Conservation (phyloP, 2,797 vertebrate species). For the Smutsia temminckii region DNA sequence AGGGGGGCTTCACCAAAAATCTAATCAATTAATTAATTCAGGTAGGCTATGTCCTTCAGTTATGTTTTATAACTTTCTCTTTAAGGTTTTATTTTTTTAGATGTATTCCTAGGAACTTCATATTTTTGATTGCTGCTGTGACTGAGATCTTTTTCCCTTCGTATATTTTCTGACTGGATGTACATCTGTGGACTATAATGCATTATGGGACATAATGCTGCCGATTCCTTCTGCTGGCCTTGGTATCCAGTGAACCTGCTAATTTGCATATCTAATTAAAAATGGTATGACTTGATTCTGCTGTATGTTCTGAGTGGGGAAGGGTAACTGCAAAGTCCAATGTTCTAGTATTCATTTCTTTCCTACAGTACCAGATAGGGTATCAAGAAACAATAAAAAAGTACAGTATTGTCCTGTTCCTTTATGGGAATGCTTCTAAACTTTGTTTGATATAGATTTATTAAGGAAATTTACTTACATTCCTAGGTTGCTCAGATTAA, state of each 20-base stretch:
- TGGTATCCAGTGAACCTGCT: not conserved
- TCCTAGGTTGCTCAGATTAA: not conserved
- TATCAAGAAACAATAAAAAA: not conserved
- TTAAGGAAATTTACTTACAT: not conserved
- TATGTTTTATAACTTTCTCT: not conserved
- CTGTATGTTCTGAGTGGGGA: not conserved
- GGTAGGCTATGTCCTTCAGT: not conserved
- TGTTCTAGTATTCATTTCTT: not conserved
- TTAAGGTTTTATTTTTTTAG: not conserved
- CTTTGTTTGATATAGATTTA: not conserved
- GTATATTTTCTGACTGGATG: not conserved
- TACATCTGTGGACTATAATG: not conserved
- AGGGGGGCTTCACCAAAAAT: not conserved
- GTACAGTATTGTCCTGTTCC: not conserved
- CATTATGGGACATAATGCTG: not conserved
- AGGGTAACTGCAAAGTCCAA: not conserved
- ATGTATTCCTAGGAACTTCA: not conserved
- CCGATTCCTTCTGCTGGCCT: not conserved
- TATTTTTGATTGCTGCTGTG: not conserved
- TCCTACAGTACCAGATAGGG: not conserved
- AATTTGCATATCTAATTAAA: not conserved
- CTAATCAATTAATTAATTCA: not conserved
- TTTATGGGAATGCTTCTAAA: not conserved
- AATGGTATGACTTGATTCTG: not conserved
- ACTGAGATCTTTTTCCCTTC: not conserved